These are phyloP conservation scores for Heliconius charithonia DNA, from an alignment of 2,888 invertebrate genomes.

Conservation along the genomic window DNA sequence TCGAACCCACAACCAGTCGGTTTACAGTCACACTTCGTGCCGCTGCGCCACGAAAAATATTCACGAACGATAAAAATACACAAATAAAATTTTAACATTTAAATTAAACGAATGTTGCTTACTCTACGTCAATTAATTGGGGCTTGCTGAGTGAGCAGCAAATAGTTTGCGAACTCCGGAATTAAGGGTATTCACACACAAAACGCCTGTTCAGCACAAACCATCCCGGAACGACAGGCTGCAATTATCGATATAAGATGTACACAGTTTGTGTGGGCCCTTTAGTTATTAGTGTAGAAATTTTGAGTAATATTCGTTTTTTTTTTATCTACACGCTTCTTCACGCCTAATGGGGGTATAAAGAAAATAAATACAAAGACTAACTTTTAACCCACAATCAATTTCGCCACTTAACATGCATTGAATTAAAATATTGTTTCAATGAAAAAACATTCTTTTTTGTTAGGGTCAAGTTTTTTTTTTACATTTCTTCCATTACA, in stretches of 20 bases:
- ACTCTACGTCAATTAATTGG: conserved; percentile 53
- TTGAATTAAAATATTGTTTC: too few relatives aligned
- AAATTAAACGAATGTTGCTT: conserved; percentile 30
- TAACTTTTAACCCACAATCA: too few relatives aligned
- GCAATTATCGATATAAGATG: conserved; percentile 19
- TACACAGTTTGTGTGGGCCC: conserved; percentile 3
- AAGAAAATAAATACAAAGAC: too few relatives aligned
- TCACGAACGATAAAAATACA: background rate
- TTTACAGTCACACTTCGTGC: too few relatives aligned
- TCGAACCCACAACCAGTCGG: too few relatives aligned
- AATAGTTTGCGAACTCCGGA: conserved; percentile 59
- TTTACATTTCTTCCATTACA: too few relatives aligned
- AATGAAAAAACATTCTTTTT: too few relatives aligned
- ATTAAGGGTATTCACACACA: conserved; percentile 59
- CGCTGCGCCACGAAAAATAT: background rate
- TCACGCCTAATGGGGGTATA: background rate
- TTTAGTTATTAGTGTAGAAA: background rate
- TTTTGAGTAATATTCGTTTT: background rate
- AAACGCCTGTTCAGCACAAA: conserved; percentile 48
- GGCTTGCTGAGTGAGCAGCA: conserved; percentile 54
- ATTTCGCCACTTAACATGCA: too few relatives aligned
- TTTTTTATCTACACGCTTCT: background rate
- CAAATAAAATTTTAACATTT: conserved; percentile 23
- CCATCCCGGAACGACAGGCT: conserved; percentile 34
- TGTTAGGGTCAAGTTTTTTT: too few relatives aligned